A percentile compares a stretch with the other conserved stretches of the same genome.
These are phyloP conservation scores for Cliona cf. orientalis DNA, from an alignment of 37 sponge, comb jelly and placozoan genomes.

Conservation along the genomic window DNA sequence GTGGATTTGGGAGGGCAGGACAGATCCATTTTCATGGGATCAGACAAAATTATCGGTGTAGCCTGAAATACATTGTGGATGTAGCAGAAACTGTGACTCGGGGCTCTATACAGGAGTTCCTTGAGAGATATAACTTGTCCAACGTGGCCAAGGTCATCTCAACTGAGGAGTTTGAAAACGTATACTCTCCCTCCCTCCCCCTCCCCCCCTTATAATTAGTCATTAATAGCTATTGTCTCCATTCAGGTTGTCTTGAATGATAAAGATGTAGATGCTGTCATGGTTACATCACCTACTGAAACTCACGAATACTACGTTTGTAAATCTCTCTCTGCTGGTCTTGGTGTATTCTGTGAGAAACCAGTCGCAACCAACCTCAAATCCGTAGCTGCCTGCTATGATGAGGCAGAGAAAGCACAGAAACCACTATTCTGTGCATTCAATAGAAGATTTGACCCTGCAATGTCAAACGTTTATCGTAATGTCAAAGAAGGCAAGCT, in stretches of 20 bases:
- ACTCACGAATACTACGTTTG: constrained; percentile 68
- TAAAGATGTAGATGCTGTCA: constrained; percentile 47
- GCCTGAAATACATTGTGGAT: constrained; percentile 60
- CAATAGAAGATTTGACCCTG: constrained; percentile 83
- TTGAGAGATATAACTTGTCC: too few relatives aligned
- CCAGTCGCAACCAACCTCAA: constrained; percentile 62
- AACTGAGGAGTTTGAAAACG: too few relatives aligned
- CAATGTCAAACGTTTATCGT: constrained; percentile 28
- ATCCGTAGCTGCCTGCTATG: constrained; percentile 48
- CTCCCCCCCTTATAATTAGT: too few relatives aligned
- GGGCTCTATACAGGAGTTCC: too few relatives aligned
- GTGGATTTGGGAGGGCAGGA: constrained; percentile 73
- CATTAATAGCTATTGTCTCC: too few relatives aligned
- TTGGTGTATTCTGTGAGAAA: constrained; percentile 90
- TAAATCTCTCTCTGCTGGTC: constrained; percentile 49
- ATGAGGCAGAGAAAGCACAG: constrained; percentile 41
- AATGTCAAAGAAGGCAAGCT: constrained; percentile 61
- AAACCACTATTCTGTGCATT: constrained; percentile 82
- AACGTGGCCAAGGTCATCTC: too few relatives aligned
- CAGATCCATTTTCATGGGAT: constrained; percentile 54
- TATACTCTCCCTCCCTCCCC: too few relatives aligned
- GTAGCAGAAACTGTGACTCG: too few relatives aligned
- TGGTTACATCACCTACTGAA: constrained; percentile 77
- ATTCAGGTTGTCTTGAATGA: constrained; percentile 68
- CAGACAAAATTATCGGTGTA: constrained; percentile 10